A percentile compares a stretch with the other conserved stretches of the same genome.
Evolutionary conservation across 2,797 vertebrate species (phyloP).

Genomic region (Todus mexicanus): DNA sequence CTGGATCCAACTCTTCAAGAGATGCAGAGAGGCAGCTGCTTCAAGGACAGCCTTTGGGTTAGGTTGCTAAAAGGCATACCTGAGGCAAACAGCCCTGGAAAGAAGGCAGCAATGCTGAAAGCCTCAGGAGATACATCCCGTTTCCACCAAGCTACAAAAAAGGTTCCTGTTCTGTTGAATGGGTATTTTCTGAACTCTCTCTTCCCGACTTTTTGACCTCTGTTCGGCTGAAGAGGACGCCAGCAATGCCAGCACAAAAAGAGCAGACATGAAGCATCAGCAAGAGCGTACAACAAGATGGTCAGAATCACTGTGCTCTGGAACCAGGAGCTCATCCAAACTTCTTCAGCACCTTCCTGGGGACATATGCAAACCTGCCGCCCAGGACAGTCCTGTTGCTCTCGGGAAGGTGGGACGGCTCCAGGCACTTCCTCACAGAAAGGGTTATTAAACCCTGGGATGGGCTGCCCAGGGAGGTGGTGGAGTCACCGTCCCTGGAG

Average conservation of each 20-base stretch:
- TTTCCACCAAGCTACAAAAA: background rate
- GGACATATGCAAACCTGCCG: background rate
- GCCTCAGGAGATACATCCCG: background rate
- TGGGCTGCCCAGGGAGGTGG: too few species aligned
- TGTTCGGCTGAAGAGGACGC: background rate
- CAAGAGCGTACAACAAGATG: background rate
- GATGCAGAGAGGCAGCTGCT: background rate
- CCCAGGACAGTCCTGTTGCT: accelerated
- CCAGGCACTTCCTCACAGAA: too few species aligned
- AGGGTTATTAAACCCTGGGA: too few species aligned
- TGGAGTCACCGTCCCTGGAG: too few species aligned
- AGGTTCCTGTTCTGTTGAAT: background rate
- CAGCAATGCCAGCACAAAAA: background rate
- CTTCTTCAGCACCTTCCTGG: background rate
- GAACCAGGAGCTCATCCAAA: background rate
- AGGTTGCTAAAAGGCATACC: background rate
- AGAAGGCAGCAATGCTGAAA: background rate
- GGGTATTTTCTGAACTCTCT: background rate
- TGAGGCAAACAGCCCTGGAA: background rate
- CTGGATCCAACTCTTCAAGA: background rate
- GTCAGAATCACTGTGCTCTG: background rate
- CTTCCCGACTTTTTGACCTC: too few species aligned
- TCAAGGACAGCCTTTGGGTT: background rate
- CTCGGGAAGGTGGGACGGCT: background rate
- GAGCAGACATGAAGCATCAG: background rate